These are phyloP conservation scores for Conger conger DNA, from an alignment of 2,113 vertebrate genomes.

Conservation along the genomic window DNA sequence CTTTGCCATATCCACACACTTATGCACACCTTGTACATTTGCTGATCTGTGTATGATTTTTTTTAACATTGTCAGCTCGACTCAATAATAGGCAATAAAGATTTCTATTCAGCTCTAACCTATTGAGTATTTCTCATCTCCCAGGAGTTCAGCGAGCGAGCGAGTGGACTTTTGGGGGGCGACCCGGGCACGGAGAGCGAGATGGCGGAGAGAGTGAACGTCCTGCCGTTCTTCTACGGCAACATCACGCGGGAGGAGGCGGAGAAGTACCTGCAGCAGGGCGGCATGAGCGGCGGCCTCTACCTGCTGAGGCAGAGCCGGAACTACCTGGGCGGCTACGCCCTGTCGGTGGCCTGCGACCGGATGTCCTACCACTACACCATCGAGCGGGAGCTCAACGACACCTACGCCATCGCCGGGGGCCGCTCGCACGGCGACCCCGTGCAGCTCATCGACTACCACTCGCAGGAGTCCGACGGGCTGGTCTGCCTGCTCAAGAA, in stretches of 20 bases:
- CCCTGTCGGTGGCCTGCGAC: conserved; percentile 77
- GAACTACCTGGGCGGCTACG: conserved; percentile 89
- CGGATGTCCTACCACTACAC: conserved; percentile 88
- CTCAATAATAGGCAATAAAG: background rate
- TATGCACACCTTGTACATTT: background rate
- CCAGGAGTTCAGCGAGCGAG: conserved; percentile 16
- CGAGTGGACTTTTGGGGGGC: too few species aligned
- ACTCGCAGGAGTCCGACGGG: conserved; percentile 84
- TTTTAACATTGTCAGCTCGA: background rate
- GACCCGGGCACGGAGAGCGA: too few species aligned
- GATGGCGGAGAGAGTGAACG: conserved; percentile 70
- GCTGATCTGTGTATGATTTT: background rate
- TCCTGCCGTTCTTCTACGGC: conserved; percentile 87
- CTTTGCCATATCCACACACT: too few species aligned
- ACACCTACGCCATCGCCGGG: conserved; percentile 84
- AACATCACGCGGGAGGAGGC: conserved; percentile 95
- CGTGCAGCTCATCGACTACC: conserved; percentile 82
- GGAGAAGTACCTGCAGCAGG: conserved; percentile 81
- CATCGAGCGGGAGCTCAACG: conserved; percentile 85
- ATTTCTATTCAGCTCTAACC: background rate
- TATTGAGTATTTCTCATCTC: background rate
- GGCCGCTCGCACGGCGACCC: conserved; percentile 83
- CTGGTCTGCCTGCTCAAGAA: conserved; percentile 85
- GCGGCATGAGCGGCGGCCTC: conserved; percentile 73
- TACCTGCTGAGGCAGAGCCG: conserved; percentile 91